Evolutionary conservation across 2,797 vertebrate genomes (phyloP).

Genomic region (Tarsius wallacei): DNA sequence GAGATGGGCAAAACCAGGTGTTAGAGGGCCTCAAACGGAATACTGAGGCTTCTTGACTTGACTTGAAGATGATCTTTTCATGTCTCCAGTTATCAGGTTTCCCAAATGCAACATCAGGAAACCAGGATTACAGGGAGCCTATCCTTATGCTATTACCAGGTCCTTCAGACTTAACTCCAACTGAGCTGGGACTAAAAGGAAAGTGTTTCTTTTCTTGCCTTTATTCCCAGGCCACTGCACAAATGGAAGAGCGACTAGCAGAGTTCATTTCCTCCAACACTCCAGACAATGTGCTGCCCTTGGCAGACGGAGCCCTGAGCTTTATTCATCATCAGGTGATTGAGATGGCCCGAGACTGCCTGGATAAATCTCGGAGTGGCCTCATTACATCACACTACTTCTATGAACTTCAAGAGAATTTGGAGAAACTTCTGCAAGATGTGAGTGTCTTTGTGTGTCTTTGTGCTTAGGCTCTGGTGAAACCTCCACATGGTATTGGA

Average conservation of each 20-base stretch:
- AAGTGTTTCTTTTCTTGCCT: slow-evolving; percentile 74
- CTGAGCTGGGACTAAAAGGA: neutral
- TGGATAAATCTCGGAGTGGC: slow-evolving; percentile 96
- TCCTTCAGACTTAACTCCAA: slow-evolving; percentile 17
- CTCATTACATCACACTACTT: slow-evolving; percentile 99
- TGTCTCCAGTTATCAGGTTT: neutral
- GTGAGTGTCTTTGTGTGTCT: slow-evolving; percentile 93
- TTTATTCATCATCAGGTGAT: slow-evolving; percentile 99
- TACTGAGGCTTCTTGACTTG: neutral
- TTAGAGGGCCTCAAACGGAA: neutral
- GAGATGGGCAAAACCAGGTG: neutral
- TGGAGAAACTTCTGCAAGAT: slow-evolving; percentile 98
- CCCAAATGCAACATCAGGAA: slow-evolving; percentile 11
- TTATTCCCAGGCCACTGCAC: slow-evolving; percentile 95
- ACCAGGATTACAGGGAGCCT: neutral
- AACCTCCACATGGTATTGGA: neutral
- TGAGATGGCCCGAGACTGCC: slow-evolving; percentile 97
- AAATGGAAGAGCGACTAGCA: slow-evolving; percentile 98
- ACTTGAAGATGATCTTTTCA: neutral
- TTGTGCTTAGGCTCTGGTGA: neutral
- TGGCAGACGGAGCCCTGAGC: slow-evolving; percentile 97
- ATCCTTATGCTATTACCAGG: neutral
- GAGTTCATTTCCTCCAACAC: slow-evolving; percentile 95
- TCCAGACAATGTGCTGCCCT: slow-evolving; percentile 95
- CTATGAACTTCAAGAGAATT: slow-evolving; percentile 98